Evolutionary conservation across 2,113 vertebrate species (phyloP), one percentile per base, ranked within the genome.

Genomic region (Cavia aperea): DNA sequence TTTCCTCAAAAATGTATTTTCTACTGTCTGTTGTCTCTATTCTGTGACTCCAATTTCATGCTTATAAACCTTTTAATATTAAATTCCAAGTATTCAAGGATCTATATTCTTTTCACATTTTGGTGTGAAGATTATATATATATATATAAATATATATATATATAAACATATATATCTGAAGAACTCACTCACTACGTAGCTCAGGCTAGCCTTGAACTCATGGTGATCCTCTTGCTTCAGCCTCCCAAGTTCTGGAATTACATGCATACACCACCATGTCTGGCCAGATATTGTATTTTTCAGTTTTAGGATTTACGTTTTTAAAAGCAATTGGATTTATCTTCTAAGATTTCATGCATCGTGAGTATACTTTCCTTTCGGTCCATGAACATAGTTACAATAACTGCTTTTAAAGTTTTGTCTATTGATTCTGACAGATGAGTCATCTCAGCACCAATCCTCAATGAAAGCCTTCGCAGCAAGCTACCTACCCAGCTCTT

Each of bases 61-160:
- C 58, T 24, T 51, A 43, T 18, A 86, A 65, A 33, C 39, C 46
- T 87, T 87, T 43, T 19, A 39, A 86, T 66, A 82, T 26, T 26
- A 77, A 92, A 26, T 31, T 66, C 21, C 56, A 43, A 58, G 65
- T 56, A n/a, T 3, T n/a, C n/a, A 0, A 73, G 39, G 19, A 18
- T 87, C 60, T 58, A 11, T 49, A 39, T 18, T 54, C 29, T 81
- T 36, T 43, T 54, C 5, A 87, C 43, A 62, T 11, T 90, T 81
- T 89, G 23, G 23, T 83, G 43, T 94, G n/a, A n/a, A n/a, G n/a
- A n/a, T n/a, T n/a, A 56, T 75, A 63, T 51, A 84, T 33, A 94
- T 77, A 3, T 49, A 77, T 77, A 31, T 31, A 56, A 3, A 56
- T 56, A 56, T 56, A 56, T 15, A 56, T 56, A 94, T 77, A 3